Percentiles rank a stretch among this genome's conserved stretches.
Evolutionary conservation across 2,113 vertebrate genomes (phyloP).

Genomic region (Lophotis ruficrista): DNA sequence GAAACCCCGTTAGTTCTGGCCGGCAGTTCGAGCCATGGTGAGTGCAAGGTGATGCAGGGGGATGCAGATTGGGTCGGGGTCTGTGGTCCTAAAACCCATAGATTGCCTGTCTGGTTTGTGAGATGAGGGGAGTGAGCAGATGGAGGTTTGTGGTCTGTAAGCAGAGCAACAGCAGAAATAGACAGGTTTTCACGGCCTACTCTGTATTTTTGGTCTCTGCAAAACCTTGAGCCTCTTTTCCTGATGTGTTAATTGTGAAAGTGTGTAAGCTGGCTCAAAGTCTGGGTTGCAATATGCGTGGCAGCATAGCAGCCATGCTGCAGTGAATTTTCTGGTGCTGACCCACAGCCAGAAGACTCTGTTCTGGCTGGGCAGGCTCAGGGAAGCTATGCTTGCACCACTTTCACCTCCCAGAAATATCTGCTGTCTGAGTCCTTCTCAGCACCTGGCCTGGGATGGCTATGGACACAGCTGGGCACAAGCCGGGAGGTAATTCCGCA

Average conservation of each 20-base stretch:
- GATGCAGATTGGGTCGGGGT: not conserved
- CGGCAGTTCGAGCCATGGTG: not conserved
- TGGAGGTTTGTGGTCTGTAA: not conserved
- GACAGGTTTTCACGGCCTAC: not conserved
- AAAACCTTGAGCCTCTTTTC: not conserved
- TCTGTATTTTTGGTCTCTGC: not conserved
- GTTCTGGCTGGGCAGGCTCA: not conserved
- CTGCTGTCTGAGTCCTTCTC: not conserved
- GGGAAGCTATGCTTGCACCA: too few relatives aligned
- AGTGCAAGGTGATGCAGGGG: too few relatives aligned
- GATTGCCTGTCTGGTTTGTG: not conserved
- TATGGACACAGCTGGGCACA: not conserved
- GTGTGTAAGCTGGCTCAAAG: not conserved
- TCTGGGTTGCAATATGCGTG: not conserved
- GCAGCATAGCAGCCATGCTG: not conserved
- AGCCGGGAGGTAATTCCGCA: not conserved
- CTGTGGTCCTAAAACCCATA: not conserved
- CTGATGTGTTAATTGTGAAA: not conserved
- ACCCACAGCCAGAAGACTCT: not conserved
- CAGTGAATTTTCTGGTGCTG: not conserved
- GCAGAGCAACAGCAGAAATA: not conserved
- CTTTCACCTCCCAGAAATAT: not conserved
- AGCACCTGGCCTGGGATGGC: not conserved
- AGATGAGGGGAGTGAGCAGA: too few relatives aligned
- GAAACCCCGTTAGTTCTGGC: not conserved